Conservation (phyloP, 2,888 invertebrate genomes). For the Corythucha ciliata region DNA sequence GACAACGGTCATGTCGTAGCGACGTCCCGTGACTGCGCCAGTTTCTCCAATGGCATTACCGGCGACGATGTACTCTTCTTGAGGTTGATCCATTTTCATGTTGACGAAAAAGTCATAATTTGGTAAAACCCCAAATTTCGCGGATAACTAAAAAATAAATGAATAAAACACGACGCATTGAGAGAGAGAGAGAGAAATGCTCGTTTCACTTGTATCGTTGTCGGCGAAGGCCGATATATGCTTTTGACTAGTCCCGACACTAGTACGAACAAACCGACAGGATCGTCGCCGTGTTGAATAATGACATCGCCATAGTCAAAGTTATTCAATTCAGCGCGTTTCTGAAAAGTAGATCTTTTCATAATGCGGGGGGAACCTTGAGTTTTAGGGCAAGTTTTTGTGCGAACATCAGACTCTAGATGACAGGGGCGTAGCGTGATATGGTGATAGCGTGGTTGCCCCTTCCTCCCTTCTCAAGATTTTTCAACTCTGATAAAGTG, state of each 20-base stretch:
- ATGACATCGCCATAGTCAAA: constrained; percentile 7
- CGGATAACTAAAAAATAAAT: background rate
- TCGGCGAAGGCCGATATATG: constrained; percentile 13
- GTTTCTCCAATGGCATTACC: constrained; percentile 25
- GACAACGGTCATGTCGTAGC: constrained; percentile 22
- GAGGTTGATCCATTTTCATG: constrained; percentile 14
- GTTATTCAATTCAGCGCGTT: constrained; percentile 13
- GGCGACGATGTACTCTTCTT: constrained; percentile 24
- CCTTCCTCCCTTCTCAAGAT: too few species aligned
- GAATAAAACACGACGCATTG: background rate
- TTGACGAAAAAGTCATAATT: constrained; percentile 26
- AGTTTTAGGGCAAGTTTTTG: too few species aligned
- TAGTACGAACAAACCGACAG: constrained; percentile 12
- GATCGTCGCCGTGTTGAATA: constrained; percentile 18
- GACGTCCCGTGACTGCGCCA: constrained; percentile 22
- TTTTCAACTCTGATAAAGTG: too few species aligned
- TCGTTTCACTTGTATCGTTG: background rate
- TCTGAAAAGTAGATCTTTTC: too few species aligned
- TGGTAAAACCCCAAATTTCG: constrained; percentile 16
- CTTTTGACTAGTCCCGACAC: constrained; percentile 18
- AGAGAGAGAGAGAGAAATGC: too few species aligned
- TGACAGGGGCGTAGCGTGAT: too few species aligned
- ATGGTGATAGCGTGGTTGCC: too few species aligned
- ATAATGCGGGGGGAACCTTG: too few species aligned
- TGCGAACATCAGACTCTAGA: too few species aligned